Conservation (phyloP, 2,888 invertebrate species). For the Chesias legatella region DNA sequence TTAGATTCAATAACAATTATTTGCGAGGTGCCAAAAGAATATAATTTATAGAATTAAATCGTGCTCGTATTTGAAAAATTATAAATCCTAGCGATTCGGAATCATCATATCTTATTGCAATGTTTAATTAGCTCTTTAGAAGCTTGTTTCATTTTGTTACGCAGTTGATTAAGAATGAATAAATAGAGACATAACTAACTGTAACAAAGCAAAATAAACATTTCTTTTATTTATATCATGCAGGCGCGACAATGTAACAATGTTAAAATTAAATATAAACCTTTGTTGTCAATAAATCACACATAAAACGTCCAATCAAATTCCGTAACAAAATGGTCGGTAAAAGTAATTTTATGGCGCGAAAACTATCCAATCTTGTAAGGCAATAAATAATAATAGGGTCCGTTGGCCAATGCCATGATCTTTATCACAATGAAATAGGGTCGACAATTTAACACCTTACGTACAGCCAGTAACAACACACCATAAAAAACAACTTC, state of each 20-base stretch:
- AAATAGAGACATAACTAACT: too few species aligned
- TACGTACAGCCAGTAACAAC: constrained; percentile 2
- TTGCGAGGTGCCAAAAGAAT: too few species aligned
- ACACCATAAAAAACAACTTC: not conserved
- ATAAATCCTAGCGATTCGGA: too few species aligned
- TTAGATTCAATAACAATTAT: too few species aligned
- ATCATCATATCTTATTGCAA: too few species aligned
- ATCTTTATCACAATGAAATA: constrained; percentile 1
- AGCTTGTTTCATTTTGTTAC: too few species aligned
- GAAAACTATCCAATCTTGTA: constrained; percentile 34
- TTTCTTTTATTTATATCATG: too few species aligned
- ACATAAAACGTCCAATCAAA: constrained; percentile 17
- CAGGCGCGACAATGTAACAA: not conserved
- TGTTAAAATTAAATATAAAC: constrained; percentile 6
- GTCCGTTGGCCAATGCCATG: constrained; percentile 20
- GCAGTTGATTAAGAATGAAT: too few species aligned
- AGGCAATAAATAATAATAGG: constrained; percentile 34
- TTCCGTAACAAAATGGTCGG: constrained; percentile 22
- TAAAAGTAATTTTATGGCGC: constrained; percentile 38
- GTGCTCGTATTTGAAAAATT: too few species aligned
- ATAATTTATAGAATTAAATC: too few species aligned
- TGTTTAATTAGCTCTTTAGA: too few species aligned
- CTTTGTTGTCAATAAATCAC: constrained; percentile 8
- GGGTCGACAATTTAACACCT: not conserved
- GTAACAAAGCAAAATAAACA: too few species aligned